Percentiles rank a stretch among this genome's conserved stretches.
These are phyloP conservation scores for Xyrichtys novacula DNA, from an alignment of 2,797 vertebrate species.

Conservation along the genomic window DNA sequence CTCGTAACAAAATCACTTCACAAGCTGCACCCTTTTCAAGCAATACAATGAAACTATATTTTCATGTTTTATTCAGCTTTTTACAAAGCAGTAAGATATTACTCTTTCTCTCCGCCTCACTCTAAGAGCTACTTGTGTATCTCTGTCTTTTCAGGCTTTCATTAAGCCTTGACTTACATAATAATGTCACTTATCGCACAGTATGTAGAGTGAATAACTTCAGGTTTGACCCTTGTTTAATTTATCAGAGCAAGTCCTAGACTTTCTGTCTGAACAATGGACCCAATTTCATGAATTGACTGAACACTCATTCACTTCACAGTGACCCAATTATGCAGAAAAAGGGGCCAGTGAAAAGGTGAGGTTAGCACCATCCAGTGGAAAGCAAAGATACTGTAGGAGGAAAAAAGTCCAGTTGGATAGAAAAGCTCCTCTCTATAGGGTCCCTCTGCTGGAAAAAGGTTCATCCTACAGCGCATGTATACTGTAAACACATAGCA, in stretches of 20 bases:
- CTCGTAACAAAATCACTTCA: conserved; percentile 5
- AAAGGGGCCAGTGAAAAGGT: not conserved
- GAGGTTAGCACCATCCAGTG: conserved; percentile 81
- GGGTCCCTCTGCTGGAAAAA: conserved; percentile 80
- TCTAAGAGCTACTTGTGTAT: not conserved
- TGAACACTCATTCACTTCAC: conserved; percentile 47
- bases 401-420: conserved; percentile 1
- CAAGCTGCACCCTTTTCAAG: not conserved
- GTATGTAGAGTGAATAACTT: not conserved
- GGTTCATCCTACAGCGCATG: conserved; percentile 52
- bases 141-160: conserved; percentile 12
- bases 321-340: conserved; percentile 64
- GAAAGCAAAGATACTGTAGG: conserved; percentile 62
- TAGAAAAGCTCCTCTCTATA: conserved; percentile 28
- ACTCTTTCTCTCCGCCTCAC: not conserved
- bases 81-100: not conserved
- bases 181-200: not conserved
- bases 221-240: not conserved
- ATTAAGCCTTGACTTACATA: not conserved
- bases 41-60: conserved; percentile 1
- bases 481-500: not conserved
- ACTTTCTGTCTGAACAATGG: conserved; percentile 17
- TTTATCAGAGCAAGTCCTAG: not conserved
- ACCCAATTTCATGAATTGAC: conserved; percentile 43
- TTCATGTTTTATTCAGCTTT: conserved; percentile 4